A percentile compares a stretch with the other conserved stretches of the same genome.
Conservation (phyloP, 2,113 vertebrate genomes). For the Paramisgurnus dabryanus region DNA sequence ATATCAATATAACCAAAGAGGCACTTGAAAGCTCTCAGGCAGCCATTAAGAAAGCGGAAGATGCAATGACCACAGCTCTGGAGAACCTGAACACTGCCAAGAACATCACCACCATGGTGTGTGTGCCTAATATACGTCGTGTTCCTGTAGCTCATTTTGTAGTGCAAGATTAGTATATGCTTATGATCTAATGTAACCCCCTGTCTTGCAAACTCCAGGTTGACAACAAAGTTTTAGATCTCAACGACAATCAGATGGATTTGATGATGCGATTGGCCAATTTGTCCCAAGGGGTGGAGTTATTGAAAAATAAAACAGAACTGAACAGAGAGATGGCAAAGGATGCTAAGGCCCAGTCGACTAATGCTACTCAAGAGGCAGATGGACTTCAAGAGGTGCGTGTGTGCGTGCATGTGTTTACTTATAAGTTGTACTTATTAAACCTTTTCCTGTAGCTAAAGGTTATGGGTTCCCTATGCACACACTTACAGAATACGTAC, state of each 20-base stretch:
- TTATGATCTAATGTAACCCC: not conserved
- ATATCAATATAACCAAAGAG: slow-evolving; percentile 60
- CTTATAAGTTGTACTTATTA: not conserved
- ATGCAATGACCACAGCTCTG: slow-evolving; percentile 61
- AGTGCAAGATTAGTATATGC: too few species aligned
- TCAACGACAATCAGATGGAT: slow-evolving; percentile 70
- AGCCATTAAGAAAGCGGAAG: slow-evolving; percentile 63
- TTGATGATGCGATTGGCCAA: slow-evolving; percentile 70
- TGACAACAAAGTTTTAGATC: slow-evolving; percentile 61
- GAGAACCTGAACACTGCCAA: slow-evolving; percentile 65
- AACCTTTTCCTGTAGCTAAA: too few species aligned
- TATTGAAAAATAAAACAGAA: slow-evolving; percentile 68
- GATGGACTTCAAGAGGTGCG: slow-evolving; percentile 69
- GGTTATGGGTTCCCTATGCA: too few species aligned
- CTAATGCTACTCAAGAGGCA: slow-evolving; percentile 63
- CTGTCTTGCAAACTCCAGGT: slow-evolving; percentile 58
- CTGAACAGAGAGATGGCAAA: slow-evolving; percentile 67
- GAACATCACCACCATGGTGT: slow-evolving; percentile 63
- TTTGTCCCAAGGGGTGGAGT: slow-evolving; percentile 65
- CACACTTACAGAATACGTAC: too few species aligned
- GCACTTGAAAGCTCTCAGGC: slow-evolving; percentile 61
- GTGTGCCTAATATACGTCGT: too few species aligned
- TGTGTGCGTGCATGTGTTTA: not conserved
- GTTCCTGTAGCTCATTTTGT: not conserved
- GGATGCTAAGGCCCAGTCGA: slow-evolving; percentile 66